Evolutionary conservation across 1,140 invertebrate genomes (phyloP), one percentile per base, ranked within the genome.

Genomic region (Acromyrmex heyeri): DNA sequence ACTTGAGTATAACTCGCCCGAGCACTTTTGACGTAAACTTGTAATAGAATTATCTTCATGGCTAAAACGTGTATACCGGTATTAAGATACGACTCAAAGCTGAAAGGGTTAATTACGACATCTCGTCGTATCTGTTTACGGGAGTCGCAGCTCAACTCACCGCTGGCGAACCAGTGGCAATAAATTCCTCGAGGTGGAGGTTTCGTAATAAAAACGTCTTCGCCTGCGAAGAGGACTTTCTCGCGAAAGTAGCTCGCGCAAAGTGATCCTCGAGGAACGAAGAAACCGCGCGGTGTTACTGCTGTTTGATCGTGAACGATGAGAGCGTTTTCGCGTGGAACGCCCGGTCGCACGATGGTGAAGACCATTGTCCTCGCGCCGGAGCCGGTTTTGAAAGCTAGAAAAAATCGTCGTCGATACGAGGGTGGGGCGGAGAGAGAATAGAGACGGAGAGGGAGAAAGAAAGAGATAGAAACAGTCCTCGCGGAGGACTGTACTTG

Each of bases 351-450:
- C 73, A 67, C 79, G 82, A 85, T 53, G 59, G 16, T 14, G 81
- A 88, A 57, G 69, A 79, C 90, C 90, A 91, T 91, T 91, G 89
- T 91, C 90, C 89, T 81, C 53, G 85, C 69, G 30, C 18, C 21
- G 62, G 50, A 89, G 90, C 90, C 86, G 90, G 90, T 90, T 91
- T 90, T 65, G 73, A 57, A 61, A 59, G 61, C 44, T 64, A 61
- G 44, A 89, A 91, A 91, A 91, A 91, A 88, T 85, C 27, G n/a
- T 30, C 21, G 59, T 53, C 59, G 70, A 77, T 57, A 21, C 38
- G 48, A 82, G 50, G 50, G 73, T 38, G 50, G 44, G 61, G 67
- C 18, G 10, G 61, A 0, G 53, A 50, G 48, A 12, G 12, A 48
- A 24, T 1, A 14, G 14, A 18, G 8, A 44, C 2, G 18, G 18